These are phyloP conservation scores for Epizoanthus illoricatus DNA, from an alignment of 92 coral and sea anemone genomes.

Conservation along the genomic window DNA sequence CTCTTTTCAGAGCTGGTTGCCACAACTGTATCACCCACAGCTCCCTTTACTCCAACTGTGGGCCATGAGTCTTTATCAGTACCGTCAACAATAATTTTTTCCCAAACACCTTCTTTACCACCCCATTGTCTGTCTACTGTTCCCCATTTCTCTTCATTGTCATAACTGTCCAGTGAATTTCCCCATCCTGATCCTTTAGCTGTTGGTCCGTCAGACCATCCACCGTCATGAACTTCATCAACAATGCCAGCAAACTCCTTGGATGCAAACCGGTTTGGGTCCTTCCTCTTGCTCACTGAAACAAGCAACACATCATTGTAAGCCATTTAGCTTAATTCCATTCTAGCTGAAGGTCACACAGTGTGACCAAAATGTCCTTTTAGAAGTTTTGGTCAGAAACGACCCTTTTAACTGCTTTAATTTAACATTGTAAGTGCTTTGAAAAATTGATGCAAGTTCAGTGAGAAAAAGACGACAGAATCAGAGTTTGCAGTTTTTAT, in stretches of 20 bases:
- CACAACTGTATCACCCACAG: constrained; percentile 43
- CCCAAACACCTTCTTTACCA: constrained; percentile 77
- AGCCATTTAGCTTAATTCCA: not conserved
- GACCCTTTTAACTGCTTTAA: no score
- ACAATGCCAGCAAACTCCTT: constrained; percentile 92
- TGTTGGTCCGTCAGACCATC: constrained; percentile 86
- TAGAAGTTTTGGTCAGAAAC: no score
- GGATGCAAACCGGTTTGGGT: constrained; percentile 91
- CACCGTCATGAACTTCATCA: constrained; percentile 82
- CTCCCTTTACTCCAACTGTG: constrained; percentile 75
- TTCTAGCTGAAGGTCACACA: no score
- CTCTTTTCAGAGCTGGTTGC: constrained; percentile 63
- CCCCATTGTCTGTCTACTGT: constrained; percentile 90
- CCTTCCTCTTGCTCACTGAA: constrained; percentile 92
- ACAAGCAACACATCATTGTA: not conserved
- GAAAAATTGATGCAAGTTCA: no score
- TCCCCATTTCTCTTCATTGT: constrained; percentile 90
- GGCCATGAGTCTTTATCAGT: constrained; percentile 96
- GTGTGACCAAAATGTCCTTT: no score
- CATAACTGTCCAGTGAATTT: constrained; percentile 81
- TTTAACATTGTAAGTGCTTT: no score
- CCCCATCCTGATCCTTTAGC: constrained; percentile 85
- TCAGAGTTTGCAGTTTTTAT: no score
- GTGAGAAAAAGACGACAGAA: no score
- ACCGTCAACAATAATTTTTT: constrained; percentile 84